Evolutionary conservation across 1,140 invertebrate genomes (phyloP).

Genomic region (Drosophila willistoni): DNA sequence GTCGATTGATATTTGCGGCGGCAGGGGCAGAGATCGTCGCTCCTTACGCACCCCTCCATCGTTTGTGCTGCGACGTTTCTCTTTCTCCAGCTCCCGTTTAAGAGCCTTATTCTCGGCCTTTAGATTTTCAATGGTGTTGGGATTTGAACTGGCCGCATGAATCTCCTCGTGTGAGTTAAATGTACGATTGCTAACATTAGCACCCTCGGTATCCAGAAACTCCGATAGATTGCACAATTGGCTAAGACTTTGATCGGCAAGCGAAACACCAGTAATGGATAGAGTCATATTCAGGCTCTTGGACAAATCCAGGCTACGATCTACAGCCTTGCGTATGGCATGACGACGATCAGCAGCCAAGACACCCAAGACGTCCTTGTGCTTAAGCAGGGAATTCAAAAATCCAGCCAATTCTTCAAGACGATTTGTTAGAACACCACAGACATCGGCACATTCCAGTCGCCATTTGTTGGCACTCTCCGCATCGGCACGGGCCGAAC

Average conservation of each 20-base stretch:
- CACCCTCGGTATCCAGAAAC: constrained; percentile 71
- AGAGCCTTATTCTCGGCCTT: constrained; percentile 83
- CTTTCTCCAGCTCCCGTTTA: constrained; percentile 83
- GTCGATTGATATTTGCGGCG: constrained; percentile 68
- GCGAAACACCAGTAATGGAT: constrained; percentile 63
- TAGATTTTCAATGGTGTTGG: constrained; percentile 80
- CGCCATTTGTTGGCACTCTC: constrained; percentile 84
- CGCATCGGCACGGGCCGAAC: constrained; percentile 71
- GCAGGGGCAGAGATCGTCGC: constrained; percentile 59
- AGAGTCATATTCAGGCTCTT: constrained; percentile 84
- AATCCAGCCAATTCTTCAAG: constrained; percentile 89
- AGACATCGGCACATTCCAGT: constrained; percentile 87
- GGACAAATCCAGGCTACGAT: constrained; percentile 85
- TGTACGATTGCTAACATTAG: constrained; percentile 60
- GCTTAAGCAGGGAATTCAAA: constrained; percentile 87
- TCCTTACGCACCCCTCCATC: constrained; percentile 55
- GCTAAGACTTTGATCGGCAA: constrained; percentile 78
- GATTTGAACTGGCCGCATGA: constrained; percentile 56
- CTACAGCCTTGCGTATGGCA: constrained; percentile 84
- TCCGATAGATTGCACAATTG: constrained; percentile 84
- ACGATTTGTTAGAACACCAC: constrained; percentile 86
- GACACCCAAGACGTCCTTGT: constrained; percentile 85
- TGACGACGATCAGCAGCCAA: constrained; percentile 84
- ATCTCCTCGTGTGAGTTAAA: constrained; percentile 78
- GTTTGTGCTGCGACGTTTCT: constrained; percentile 56